These are phyloP conservation scores for Cydia pomonella DNA, from an alignment of 1,140 invertebrate species.

Conservation along the genomic window DNA sequence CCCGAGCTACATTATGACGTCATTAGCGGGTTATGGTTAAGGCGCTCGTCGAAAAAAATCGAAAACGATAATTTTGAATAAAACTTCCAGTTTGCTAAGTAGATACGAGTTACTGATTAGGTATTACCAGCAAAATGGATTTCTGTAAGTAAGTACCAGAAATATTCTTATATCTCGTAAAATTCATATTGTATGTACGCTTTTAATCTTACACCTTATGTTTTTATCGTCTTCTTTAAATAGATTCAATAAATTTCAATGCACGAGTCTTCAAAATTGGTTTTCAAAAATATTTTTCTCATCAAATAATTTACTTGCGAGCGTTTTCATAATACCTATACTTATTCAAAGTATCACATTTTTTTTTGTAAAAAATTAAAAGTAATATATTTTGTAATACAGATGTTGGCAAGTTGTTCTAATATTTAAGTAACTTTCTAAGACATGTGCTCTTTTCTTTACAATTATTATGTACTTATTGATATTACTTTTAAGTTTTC, in stretches of 20 bases:
- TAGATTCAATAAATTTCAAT: neutral
- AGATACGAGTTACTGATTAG: neutral
- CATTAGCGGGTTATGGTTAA: constrained; percentile 11
- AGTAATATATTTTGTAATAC: neutral
- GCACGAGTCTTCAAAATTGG: constrained; percentile 4
- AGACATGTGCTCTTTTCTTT: neutral
- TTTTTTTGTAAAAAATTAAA: neutral
- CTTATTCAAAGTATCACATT: neutral
- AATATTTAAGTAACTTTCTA: neutral
- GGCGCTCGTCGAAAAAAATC: constrained; percentile 6
- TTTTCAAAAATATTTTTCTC: neutral
- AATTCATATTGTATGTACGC: neutral
- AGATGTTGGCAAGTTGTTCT: neutral
- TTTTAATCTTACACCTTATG: too few species aligned
- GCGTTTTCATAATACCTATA: neutral
- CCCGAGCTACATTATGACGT: constrained; percentile 23
- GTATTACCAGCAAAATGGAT: neutral
- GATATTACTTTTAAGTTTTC: too few species aligned
- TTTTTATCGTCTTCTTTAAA: too few species aligned
- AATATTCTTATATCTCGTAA: neutral
- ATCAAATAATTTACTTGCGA: neutral
- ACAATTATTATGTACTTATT: too few species aligned
- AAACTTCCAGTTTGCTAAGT: neutral
- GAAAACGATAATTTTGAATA: neutral
- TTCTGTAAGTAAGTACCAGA: neutral